Evolutionary conservation across 2,113 vertebrate genomes (phyloP), one percentile per base, ranked within the genome.

Genomic region (Tenrec ecaudatus): DNA sequence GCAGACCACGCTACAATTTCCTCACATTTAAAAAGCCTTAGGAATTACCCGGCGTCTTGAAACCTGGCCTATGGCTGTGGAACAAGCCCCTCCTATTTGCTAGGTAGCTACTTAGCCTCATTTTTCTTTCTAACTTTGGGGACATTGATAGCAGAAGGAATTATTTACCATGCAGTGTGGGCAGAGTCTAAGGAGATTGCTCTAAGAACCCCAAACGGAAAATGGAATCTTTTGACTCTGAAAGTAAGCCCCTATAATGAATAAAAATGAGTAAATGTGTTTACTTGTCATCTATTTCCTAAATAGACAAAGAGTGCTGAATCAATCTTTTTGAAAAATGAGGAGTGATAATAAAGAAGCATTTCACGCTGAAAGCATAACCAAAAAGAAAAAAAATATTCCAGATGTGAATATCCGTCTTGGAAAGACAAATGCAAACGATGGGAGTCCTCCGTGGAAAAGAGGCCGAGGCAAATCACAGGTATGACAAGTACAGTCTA

Each of bases 311-410:
- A 53, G 47, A 91, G 57, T 75, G 82, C 16, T 58, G 53, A 94
- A 92, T 95, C 91, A 86, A 97, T 94, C 90, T 95, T 90, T 96
- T 82, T 94, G 93, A 96, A 96, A 96, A 89, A 88, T 86, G 92
- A 81, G 86, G 86, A 86, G 71, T 84, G 90, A 77, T 83, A 91
- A 93, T 93, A 90, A 93, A 95, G 82, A 87, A 93, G 57, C 36
- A 86, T 77, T 53, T 95, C 86, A 86, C 84, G 85, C 88, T 81
- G 82, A 93, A 96, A 90, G 86, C 53, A 92, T 82, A 94, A 88
- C 62, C 16, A 75, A 91, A 88, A 64, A 53, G 11, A 53, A 53
- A 53, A 40, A n/a, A n/a, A n/a, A 10, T 47, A 69, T 84, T 25
- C 79, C 94, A 96, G 88, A 86, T 96, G 93, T 90, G 93, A 92